Conservation (phyloP, 2,113 vertebrate genomes). For the Cyprinodon variegatus region DNA sequence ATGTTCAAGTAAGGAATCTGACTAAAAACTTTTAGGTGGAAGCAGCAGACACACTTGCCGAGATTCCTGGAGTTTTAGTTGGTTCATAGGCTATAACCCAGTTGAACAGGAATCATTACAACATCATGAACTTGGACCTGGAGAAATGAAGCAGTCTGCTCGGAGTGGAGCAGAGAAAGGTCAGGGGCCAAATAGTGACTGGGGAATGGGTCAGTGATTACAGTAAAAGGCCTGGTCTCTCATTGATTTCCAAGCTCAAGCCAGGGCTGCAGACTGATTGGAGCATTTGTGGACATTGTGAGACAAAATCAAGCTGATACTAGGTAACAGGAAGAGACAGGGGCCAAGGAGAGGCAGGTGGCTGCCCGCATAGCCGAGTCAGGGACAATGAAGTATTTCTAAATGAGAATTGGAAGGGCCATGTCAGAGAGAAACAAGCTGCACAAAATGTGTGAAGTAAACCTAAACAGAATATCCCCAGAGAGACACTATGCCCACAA, state of each 20-base stretch:
- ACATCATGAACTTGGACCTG: slow-evolving; percentile 58
- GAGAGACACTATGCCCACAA: slow-evolving; percentile 33
- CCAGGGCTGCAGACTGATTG: slow-evolving; percentile 37
- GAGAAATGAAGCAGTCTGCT: slow-evolving; percentile 63
- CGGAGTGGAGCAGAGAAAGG: slow-evolving; percentile 56
- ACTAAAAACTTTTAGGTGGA: slow-evolving; percentile 10
- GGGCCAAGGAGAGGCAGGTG: slow-evolving; percentile 75
- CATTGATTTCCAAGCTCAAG: slow-evolving; percentile 74
- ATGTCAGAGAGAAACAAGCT: slow-evolving; percentile 52
- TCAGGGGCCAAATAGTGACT: slow-evolving; percentile 74
- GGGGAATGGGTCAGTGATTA: slow-evolving; percentile 81
- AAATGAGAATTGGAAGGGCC: slow-evolving; percentile 59
- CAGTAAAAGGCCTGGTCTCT: slow-evolving; percentile 73
- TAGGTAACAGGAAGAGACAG: slow-evolving; percentile 56
- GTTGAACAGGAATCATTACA: slow-evolving; percentile 70
- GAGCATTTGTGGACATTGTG: slow-evolving; percentile 53
- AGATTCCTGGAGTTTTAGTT: slow-evolving; percentile 36
- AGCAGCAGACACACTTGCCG: slow-evolving; percentile 26
- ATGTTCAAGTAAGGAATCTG: neutral
- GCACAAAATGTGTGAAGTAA: slow-evolving; percentile 52
- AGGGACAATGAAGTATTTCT: slow-evolving; percentile 50
- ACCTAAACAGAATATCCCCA: slow-evolving; percentile 39
- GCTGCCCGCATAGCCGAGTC: slow-evolving; percentile 42
- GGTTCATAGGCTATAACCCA: slow-evolving; percentile 48
- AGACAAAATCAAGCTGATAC: slow-evolving; percentile 73